Conservation (phyloP, 2,797 vertebrate species). For the Psittacula echo region DNA sequence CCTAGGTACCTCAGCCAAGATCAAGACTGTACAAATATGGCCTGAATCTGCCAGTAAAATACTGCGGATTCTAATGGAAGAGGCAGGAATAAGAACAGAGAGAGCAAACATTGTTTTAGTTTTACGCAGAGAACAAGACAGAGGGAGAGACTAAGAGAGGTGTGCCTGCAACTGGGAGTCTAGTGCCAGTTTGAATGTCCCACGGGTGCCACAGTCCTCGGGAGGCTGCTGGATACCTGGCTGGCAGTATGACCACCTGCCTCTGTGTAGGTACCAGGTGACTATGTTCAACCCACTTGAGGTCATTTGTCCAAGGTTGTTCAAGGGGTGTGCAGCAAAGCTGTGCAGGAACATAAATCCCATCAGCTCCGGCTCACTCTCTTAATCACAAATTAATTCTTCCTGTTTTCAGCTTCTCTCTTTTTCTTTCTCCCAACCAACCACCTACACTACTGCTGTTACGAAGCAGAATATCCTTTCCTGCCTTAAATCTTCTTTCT, state of each 20-base stretch:
- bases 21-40: not conserved
- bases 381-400: constrained; percentile 26
- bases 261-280: not conserved
- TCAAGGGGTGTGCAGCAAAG: not conserved
- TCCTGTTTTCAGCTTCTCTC: not conserved
- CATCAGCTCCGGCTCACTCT: not conserved
- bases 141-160: not conserved
- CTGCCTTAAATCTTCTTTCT: constrained; percentile 8
- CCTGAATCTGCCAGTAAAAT: constrained; percentile 41
- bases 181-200: not conserved
- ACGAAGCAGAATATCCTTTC: constrained; percentile 20
- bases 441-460: constrained; percentile 60
- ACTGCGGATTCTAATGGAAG: not conserved
- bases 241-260: not conserved
- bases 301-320: not conserved
- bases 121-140: not conserved
- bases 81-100: not conserved
- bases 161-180: not conserved
- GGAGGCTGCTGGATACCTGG: not conserved
- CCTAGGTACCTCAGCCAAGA: not conserved
- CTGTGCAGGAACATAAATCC: not conserved
- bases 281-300: not conserved
- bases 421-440: not conserved
- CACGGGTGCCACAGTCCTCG: not conserved
- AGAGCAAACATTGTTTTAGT: not conserved